Evolutionary conservation across 2,113 vertebrate genomes (phyloP), one percentile per base, ranked within the genome.

Genomic region (Sarotherodon lohbergeri): DNA sequence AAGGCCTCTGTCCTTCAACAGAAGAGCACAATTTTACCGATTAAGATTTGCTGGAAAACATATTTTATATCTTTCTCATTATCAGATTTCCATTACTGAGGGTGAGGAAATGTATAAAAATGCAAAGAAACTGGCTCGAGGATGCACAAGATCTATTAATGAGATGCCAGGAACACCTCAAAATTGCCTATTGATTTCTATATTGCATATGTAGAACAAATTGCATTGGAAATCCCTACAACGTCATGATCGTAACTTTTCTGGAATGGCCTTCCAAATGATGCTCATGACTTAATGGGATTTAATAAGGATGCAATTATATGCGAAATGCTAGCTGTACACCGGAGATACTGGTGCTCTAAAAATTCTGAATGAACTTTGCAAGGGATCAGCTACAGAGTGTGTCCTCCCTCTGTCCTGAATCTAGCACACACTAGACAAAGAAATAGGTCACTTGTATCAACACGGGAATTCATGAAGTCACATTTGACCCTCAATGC

Each of bases 131-230:
- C 83, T 36, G 39, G 41, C 43, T 22, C 24, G 16, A 5, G 34
- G 39, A 50, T 16, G 9, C 19, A 57, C 8, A 29, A 8, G 55
- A 94, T 90, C 82, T 89, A 93, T 92, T 91, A 90, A 92, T 85
- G 81, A 89, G 86, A 82, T 73, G 55, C 89, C 85, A 86, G 48
- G 89, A 90, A 91, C 76, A 8, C 17, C n/a, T 90, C 73, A 89
- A 68, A 92, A 93, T 92, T 89, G 59, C 88, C 48, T 84, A 95
- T 95, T 88, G 93, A 95, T 94, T 92, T 86, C 50, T 85, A 10
- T 43, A 1, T 54, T 5, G 43, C 50, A 79, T 46, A 56, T 71
- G 85, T 80, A 48, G 12, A 43, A 34, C 78, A 84, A 88, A 94
- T 89, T 90, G 83, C 80, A 87, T 84, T 82, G 84, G 78, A 86